phyloP scores from a whole-genome alignment of 2,888 invertebrate genomes.

The Rhodophaea formosa region DNA sequence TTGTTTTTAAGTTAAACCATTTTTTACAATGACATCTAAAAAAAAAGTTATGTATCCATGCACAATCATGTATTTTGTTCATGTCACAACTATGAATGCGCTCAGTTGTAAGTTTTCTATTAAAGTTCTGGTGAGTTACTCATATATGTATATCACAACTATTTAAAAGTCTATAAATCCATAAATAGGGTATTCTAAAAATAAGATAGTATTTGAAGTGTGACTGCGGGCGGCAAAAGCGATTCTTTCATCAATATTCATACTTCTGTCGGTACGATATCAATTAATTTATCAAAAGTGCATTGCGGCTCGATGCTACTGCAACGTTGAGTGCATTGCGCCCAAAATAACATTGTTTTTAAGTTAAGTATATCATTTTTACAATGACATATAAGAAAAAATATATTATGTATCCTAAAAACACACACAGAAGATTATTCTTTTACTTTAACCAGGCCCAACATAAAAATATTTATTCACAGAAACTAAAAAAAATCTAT shows the following conservation, averaged over 20 bases:
- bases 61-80: too few relatives aligned
- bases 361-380: neutral
- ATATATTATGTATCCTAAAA: too few relatives aligned
- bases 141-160: too few relatives aligned
- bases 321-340: conserved; percentile 17
- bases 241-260: conserved; percentile 41
- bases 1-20: neutral
- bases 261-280: conserved; percentile 29
- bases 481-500: too few relatives aligned
- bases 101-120: too few relatives aligned
- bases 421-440: neutral
- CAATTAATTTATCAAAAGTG: conserved; percentile 38
- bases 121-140: too few relatives aligned
- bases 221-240: conserved; percentile 21
- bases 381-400: too few relatives aligned
- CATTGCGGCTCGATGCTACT: conserved; percentile 30
- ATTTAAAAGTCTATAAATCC: neutral
- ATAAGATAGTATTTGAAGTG: neutral
- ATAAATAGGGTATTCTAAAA: neutral
- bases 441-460: too few relatives aligned
- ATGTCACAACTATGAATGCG: too few relatives aligned
- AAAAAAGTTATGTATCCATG: too few relatives aligned
- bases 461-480: too few relatives aligned
- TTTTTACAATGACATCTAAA: too few relatives aligned
- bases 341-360: neutral